Evolutionary conservation across 2,113 vertebrate genomes (phyloP).

Genomic region (Cheirogaleus medius): DNA sequence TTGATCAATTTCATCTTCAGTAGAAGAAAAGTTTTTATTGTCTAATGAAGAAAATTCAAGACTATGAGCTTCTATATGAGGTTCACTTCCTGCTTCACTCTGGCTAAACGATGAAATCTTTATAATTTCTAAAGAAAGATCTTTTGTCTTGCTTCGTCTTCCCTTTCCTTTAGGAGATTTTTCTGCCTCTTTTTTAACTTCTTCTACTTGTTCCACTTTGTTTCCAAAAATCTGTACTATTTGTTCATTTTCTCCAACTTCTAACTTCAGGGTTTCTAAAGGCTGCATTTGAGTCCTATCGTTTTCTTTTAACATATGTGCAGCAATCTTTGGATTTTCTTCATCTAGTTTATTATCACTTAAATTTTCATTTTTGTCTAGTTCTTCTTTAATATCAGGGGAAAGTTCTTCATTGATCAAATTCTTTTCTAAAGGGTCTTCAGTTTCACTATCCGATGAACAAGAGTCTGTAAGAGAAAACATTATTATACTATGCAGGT

Average conservation of each 20-base stretch:
- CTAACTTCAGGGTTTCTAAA: slow-evolving; percentile 84
- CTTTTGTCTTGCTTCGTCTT: slow-evolving; percentile 88
- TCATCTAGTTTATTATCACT: slow-evolving; percentile 81
- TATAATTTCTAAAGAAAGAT: slow-evolving; percentile 84
- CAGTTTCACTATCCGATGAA: slow-evolving; percentile 89
- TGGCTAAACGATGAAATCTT: slow-evolving; percentile 78
- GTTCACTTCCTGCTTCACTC: slow-evolving; percentile 80
- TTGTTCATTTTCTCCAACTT: slow-evolving; percentile 85
- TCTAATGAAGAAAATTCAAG: slow-evolving; percentile 82
- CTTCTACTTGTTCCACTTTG: slow-evolving; percentile 82
- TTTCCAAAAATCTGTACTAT: slow-evolving; percentile 84
- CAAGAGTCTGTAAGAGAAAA: slow-evolving; percentile 83
- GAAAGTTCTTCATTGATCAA: slow-evolving; percentile 85
- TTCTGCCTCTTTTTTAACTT: slow-evolving; percentile 85
- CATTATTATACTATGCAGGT: background rate
- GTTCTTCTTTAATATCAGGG: slow-evolving; percentile 80
- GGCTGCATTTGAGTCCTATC: slow-evolving; percentile 83
- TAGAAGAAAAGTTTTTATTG: slow-evolving; percentile 80
- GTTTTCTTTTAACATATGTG: slow-evolving; percentile 81
- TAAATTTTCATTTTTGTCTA: slow-evolving; percentile 82
- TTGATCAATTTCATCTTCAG: slow-evolving; percentile 88
- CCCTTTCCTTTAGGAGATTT: slow-evolving; percentile 91
- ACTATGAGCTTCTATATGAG: slow-evolving; percentile 77
- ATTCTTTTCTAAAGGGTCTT: slow-evolving; percentile 88
- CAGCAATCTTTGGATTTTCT: slow-evolving; percentile 85